These are phyloP conservation scores for Ommatoiulus sabulosus DNA, from an alignment of 2,888 invertebrate species.

Conservation along the genomic window DNA sequence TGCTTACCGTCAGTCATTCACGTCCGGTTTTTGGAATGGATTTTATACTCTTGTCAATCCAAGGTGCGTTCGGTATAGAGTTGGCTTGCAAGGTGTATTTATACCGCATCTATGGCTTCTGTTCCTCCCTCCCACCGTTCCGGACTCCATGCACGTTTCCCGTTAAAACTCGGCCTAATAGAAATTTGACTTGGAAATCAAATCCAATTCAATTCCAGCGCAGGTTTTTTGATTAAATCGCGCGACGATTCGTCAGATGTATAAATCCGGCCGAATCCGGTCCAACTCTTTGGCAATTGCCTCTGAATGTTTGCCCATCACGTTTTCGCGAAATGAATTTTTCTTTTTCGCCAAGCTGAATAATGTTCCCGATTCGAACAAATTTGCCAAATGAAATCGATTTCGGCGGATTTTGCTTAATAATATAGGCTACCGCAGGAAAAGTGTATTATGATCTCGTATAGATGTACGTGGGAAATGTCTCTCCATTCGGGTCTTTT, in stretches of 20 bases:
- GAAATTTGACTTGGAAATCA: constrained; percentile 10
- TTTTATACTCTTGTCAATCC: too few relatives aligned
- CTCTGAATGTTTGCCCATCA: background rate
- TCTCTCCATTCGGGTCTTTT: background rate
- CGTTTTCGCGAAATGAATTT: constrained; percentile 16
- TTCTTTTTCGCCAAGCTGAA: background rate
- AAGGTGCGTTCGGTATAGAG: too few relatives aligned
- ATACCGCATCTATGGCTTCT: too few relatives aligned
- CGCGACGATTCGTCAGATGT: background rate
- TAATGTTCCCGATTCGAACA: background rate
- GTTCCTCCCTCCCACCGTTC: too few relatives aligned
- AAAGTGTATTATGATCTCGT: constrained; percentile 25
- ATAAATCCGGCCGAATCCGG: background rate
- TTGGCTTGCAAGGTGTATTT: too few relatives aligned
- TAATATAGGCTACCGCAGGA: background rate
- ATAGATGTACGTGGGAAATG: background rate
- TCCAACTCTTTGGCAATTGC: background rate
- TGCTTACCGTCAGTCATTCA: too few relatives aligned
- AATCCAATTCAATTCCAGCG: background rate
- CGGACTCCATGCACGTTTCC: too few relatives aligned
- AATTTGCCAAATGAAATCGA: constrained; percentile 21
- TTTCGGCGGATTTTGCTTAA: background rate
- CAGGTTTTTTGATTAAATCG: background rate
- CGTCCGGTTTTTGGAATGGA: too few relatives aligned
- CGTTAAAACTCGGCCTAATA: background rate